Evolutionary conservation across 1,140 invertebrate genomes (phyloP).

Genomic region (Trachymyrmex septentrionalis): DNA sequence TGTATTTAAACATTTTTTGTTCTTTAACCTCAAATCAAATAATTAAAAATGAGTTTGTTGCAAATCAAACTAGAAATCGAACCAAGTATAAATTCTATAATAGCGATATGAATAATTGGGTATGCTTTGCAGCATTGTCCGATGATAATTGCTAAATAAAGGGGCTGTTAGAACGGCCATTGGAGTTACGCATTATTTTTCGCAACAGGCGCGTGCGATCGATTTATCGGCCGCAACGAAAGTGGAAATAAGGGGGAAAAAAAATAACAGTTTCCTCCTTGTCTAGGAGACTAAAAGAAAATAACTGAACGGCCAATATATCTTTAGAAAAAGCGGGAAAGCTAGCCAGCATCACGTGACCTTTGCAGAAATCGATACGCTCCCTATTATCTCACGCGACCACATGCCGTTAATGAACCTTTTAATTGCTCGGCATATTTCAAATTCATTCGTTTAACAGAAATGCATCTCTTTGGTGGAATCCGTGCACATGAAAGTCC

Average conservation of each 20-base stretch:
- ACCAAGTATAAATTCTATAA: not conserved
- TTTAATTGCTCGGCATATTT: constrained; percentile 33
- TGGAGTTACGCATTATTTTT: constrained; percentile 54
- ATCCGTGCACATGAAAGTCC: not conserved
- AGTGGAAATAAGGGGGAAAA: constrained; percentile 47
- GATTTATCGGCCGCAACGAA: constrained; percentile 61
- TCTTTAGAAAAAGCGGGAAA: constrained; percentile 62
- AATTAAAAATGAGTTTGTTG: not conserved
- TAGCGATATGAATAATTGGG: not conserved
- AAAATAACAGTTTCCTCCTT: constrained; percentile 53
- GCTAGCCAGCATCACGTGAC: constrained; percentile 54
- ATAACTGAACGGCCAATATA: constrained; percentile 53
- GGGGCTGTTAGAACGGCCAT: constrained; percentile 33
- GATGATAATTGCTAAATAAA: constrained; percentile 40
- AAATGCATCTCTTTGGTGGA: not conserved
- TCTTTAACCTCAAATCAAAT: not conserved
- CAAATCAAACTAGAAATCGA: not conserved
- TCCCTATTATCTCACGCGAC: constrained; percentile 43
- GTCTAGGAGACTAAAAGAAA: constrained; percentile 58
- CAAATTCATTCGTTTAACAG: not conserved
- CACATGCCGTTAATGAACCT: constrained; percentile 25
- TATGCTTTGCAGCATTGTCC: not conserved
- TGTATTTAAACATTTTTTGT: not conserved
- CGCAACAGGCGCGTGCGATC: constrained; percentile 57
- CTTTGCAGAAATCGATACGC: constrained; percentile 66